Conservation (phyloP, 2,888 invertebrate genomes). For the Eristalis intricaria region DNA sequence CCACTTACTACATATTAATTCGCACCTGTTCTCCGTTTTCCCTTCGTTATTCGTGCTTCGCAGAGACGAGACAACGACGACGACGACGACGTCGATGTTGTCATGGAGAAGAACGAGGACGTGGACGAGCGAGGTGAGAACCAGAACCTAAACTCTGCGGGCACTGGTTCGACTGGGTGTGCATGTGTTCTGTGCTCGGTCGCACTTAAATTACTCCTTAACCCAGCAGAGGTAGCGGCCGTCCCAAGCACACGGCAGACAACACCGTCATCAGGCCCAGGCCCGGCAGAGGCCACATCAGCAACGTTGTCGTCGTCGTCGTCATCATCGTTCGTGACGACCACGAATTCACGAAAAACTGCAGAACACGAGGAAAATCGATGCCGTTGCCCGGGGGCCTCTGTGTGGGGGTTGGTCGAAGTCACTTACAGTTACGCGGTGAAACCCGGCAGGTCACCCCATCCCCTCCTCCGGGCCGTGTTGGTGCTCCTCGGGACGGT, state of each 20-base stretch:
- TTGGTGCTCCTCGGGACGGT: background rate
- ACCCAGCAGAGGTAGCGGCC: slow-evolving; percentile 48
- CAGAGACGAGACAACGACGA: background rate
- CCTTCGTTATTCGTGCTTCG: background rate
- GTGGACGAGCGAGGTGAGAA: background rate
- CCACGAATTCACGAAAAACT: slow-evolving; percentile 33
- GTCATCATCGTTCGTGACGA: slow-evolving; percentile 2
- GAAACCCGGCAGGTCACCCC: background rate
- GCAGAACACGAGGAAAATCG: slow-evolving; percentile 28
- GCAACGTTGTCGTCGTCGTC: slow-evolving; percentile 24
- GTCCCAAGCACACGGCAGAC: background rate
- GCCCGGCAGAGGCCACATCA: slow-evolving; percentile 1
- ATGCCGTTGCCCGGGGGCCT: background rate
- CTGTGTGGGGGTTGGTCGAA: background rate
- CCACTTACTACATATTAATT: slow-evolving; percentile 71
- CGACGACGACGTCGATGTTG: background rate
- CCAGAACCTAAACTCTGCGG: background rate
- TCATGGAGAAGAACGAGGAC: background rate
- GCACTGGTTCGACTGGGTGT: too few species aligned
- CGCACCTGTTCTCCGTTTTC: slow-evolving; percentile 62
- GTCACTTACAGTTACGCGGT: slow-evolving; percentile 17
- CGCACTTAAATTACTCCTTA: slow-evolving; percentile 66
- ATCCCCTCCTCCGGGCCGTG: background rate
- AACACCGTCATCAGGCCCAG: slow-evolving; percentile 16
- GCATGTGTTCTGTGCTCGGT: background rate